Evolutionary conservation across 2,113 vertebrate genomes (phyloP).

Genomic region (Candoia aspera): DNA sequence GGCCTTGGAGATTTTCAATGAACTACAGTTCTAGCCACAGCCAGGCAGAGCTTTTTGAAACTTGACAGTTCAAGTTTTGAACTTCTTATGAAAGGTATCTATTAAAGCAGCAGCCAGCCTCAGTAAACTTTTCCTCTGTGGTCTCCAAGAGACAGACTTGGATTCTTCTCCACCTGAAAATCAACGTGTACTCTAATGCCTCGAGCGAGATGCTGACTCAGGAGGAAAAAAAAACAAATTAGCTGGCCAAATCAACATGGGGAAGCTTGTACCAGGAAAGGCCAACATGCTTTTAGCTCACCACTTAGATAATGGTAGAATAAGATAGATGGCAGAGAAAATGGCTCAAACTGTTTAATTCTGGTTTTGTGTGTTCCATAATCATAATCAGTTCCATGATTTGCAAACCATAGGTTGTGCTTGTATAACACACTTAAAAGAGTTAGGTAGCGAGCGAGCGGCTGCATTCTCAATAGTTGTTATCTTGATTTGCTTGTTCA

Average conservation of each 20-base stretch:
- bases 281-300: not conserved
- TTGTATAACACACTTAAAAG: not conserved
- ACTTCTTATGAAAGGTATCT: conserved; percentile 44
- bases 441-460: not conserved
- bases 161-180: conserved; percentile 33
- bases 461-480: not conserved
- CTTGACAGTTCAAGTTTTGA: conserved; percentile 45
- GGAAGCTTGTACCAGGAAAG: not conserved
- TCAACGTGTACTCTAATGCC: not conserved
- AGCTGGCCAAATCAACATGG: not conserved
- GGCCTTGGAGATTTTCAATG: conserved; percentile 44
- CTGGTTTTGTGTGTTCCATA: not conserved
- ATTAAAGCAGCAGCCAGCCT: conserved; percentile 21
- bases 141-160: not conserved
- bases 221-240: not conserved
- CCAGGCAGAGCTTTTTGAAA: conserved; percentile 41
- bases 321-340: not conserved
- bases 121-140: rapidly evolving
- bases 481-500: not conserved
- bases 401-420: not conserved
- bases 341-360: not conserved
- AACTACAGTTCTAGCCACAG: conserved; percentile 53
- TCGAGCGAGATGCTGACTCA: not conserved
- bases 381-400: not conserved
- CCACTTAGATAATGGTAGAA: not conserved